Base-by-base conservation (phyloP, 2,888 invertebrate species). In the Strigamia maritima region DNA sequence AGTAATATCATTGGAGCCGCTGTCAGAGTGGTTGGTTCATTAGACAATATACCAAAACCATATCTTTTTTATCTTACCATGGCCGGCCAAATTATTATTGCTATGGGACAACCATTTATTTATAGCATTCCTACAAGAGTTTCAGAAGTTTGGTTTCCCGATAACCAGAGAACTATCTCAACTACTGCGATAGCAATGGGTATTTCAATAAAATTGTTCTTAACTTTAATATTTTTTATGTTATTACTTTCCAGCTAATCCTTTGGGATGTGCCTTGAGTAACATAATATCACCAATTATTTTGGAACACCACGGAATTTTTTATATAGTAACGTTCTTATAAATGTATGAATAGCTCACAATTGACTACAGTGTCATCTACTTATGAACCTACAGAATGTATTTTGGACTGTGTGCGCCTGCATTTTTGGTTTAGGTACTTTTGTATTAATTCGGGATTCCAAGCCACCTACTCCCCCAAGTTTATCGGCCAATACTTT, bases 71-170 rank as follows among this genome's bases (percentile, higher is more conserved):
- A 82, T 7, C 80, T 86, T 19, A 83, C 82, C 2, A 80, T 86
- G 75, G 81, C 82, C 31, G 88, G 88, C 16, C 88, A 89, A 82
- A 84, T 84, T 14, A 81, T 88, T 14, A 86, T 87, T 28, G 87
- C 87, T 24, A 83, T 86, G 81, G 87, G 87, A 38, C 88, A 89
- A 81, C 87, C 88, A 14, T 88, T 88, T 83, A 85, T 87, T 76
- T 85, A 89, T 85, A 87, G 87, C 83, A 84, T 87, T 75, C 87
- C 88, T 6, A 87, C 88, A 12, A 88, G 87, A 83, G 84, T 87
- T 31, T 85, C 86, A 3, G 86, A 85, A 19, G 80, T 84, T 31
- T 87, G 87, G 87, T 87, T 86, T 82, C 82, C 84, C 2, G 84
- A 70, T 19, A 76, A 79, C 28, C 49, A 80, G 40, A 44, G 77